Percentiles rank a stretch among this genome's conserved stretches.
phyloP scores from a whole-genome alignment of 2,113 vertebrate species.

The Dendropsophus ebraccatus region DNA sequence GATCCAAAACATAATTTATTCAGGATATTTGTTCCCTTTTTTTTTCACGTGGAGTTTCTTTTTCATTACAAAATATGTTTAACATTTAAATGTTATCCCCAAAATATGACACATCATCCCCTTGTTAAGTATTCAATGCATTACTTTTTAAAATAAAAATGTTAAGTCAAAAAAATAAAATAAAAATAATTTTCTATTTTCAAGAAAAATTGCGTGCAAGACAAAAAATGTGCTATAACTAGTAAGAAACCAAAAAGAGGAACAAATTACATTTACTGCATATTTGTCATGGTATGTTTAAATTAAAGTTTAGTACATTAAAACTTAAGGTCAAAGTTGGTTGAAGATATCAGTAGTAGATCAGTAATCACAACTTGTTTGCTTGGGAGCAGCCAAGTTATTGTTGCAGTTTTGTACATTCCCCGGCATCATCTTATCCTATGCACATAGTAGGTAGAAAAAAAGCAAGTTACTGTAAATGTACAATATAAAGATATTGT shows the following conservation, averaged over 20 bases:
- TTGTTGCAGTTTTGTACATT: slow-evolving; percentile 67
- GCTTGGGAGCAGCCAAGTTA: slow-evolving; percentile 42
- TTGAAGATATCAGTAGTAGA: slow-evolving; percentile 85
- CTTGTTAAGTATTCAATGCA: slow-evolving; percentile 33
- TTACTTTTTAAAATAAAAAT: slow-evolving; percentile 32
- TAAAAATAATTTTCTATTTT: slow-evolving; percentile 63
- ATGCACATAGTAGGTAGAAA: slow-evolving; percentile 74
- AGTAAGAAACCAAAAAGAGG: slow-evolving; percentile 66
- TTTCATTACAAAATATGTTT: background rate
- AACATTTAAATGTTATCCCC: background rate
- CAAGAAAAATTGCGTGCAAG: slow-evolving; percentile 72
- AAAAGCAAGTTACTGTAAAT: slow-evolving; percentile 68
- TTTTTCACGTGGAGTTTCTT: background rate
- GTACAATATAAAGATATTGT: slow-evolving; percentile 71
- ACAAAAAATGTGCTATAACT: slow-evolving; percentile 76
- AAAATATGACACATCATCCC: background rate
- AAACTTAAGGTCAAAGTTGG: slow-evolving; percentile 81
- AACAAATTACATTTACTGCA: slow-evolving; percentile 76
- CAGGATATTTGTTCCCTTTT: slow-evolving; percentile 26
- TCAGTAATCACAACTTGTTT: slow-evolving; percentile 73
- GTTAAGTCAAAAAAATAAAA: slow-evolving; percentile 62
- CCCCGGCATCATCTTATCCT: slow-evolving; percentile 69
- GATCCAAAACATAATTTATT: slow-evolving; percentile 46
- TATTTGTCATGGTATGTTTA: slow-evolving; percentile 81
- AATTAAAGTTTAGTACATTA: slow-evolving; percentile 86